phyloP scores from a whole-genome alignment of 1,140 invertebrate species.

The Drosophila ironensis region DNA sequence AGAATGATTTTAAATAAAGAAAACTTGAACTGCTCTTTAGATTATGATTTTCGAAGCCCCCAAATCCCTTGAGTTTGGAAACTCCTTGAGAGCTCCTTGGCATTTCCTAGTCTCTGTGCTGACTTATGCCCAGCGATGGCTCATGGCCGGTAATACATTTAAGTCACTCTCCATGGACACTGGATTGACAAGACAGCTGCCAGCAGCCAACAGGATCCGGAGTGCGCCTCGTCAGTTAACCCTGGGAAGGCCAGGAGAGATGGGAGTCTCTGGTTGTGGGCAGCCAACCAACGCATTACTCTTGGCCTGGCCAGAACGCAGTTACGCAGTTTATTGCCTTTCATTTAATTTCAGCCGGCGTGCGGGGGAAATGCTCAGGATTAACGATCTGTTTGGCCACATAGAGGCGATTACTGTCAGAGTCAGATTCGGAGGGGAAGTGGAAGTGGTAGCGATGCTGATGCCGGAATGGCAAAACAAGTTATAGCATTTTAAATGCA shows the following conservation, averaged over 20 bases:
- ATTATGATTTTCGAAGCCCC: too few relatives aligned
- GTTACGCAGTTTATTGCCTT: slow-evolving; percentile 45
- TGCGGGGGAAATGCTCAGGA: slow-evolving; percentile 36
- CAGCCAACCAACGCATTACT: slow-evolving; percentile 31
- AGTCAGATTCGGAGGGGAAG: slow-evolving; percentile 21
- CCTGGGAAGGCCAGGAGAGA: not conserved
- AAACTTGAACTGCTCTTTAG: too few relatives aligned
- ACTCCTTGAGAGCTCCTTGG: too few relatives aligned
- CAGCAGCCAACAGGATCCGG: slow-evolving; percentile 12
- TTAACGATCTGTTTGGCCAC: slow-evolving; percentile 58
- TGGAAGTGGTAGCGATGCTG: too few relatives aligned
- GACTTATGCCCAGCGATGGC: not conserved
- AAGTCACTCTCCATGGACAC: slow-evolving; percentile 17
- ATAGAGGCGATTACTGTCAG: slow-evolving; percentile 31
- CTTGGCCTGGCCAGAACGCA: slow-evolving; percentile 15
- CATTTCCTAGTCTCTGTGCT: too few relatives aligned
- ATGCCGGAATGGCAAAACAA: not conserved
- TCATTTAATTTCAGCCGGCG: slow-evolving; percentile 61
- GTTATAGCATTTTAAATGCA: slow-evolving; percentile 55
- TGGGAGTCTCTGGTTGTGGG: not conserved
- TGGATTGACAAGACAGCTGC: slow-evolving; percentile 30
- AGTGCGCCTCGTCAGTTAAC: slow-evolving; percentile 8
- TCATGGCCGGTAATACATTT: slow-evolving; percentile 15
- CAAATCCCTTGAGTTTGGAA: not conserved
- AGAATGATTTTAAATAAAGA: too few relatives aligned